Evolutionary conservation across 2,797 vertebrate species (phyloP).

Genomic region (Bradypus variegatus): DNA sequence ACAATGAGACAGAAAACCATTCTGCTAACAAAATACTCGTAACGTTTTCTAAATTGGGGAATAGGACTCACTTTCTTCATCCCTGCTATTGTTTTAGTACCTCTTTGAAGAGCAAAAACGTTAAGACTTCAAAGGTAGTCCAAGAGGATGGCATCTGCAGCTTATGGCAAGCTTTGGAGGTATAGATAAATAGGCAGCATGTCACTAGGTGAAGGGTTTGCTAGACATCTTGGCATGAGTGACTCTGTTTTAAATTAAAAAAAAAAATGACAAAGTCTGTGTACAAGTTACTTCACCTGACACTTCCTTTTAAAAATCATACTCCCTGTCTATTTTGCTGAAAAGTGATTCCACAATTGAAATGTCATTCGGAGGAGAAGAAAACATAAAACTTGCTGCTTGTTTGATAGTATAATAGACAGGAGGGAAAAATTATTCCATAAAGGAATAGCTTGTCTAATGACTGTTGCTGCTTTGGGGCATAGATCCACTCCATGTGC

Average conservation of each 20-base stretch:
- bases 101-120: slow-evolving; percentile 54
- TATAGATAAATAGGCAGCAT: not conserved
- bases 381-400: slow-evolving; percentile 8
- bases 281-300: slow-evolving; percentile 4
- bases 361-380: not conserved
- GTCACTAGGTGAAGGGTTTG: not conserved
- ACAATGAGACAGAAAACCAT: slow-evolving; percentile 31
- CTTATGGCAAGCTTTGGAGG: not conserved
- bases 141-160: not conserved
- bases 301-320: not conserved
- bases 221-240: not conserved
- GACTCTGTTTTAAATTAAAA: not conserved
- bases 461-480: not conserved
- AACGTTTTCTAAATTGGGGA: slow-evolving; percentile 35
- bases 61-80: not conserved
- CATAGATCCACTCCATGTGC: not conserved
- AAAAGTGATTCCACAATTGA: not conserved
- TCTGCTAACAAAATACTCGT: slow-evolving; percentile 16
- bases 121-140: slow-evolving; percentile 40
- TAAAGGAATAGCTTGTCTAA: not conserved
- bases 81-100: slow-evolving; percentile 20
- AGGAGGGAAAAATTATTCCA: not conserved
- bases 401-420: slow-evolving; percentile 1
- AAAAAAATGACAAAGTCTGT: not conserved
- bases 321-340: not conserved